Conservation (phyloP, 2,797 vertebrate species). For the Alexandromys oeconomus region DNA sequence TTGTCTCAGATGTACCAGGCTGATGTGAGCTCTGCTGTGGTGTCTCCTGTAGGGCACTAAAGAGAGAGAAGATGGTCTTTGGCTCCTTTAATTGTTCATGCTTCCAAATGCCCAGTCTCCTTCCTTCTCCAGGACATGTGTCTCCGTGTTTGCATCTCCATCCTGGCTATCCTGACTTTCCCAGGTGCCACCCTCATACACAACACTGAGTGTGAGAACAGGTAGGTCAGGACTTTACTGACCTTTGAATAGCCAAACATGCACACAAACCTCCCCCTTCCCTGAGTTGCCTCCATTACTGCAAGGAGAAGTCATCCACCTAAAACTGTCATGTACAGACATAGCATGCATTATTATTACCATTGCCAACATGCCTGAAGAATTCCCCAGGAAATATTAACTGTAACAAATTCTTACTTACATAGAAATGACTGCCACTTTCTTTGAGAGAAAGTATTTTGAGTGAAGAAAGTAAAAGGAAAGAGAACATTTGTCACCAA, state of each 20-base stretch:
- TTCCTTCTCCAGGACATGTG: not conserved
- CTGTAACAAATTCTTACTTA: not conserved
- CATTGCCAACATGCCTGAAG: not conserved
- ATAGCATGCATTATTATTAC: not conserved
- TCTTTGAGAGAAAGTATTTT: constrained; percentile 53
- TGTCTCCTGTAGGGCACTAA: not conserved
- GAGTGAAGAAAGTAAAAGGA: not conserved
- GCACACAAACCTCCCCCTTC: not conserved
- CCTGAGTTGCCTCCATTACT: not conserved
- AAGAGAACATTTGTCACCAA: not conserved
- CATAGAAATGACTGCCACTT: not conserved
- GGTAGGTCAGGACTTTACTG: not conserved
- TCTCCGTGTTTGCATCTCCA: not conserved
- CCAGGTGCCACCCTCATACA: not conserved
- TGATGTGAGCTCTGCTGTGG: not conserved
- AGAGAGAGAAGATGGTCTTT: not conserved
- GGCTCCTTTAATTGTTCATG: not conserved
- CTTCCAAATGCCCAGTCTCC: not conserved
- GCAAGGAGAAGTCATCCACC: not conserved
- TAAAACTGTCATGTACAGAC: not conserved
- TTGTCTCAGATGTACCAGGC: not conserved
- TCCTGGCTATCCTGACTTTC: not conserved
- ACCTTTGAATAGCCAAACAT: not conserved
- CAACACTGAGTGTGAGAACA: not conserved
- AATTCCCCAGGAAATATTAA: not conserved